Conservation (phyloP, 2,113 vertebrate species). For the Pygathrix nemaeus region DNA sequence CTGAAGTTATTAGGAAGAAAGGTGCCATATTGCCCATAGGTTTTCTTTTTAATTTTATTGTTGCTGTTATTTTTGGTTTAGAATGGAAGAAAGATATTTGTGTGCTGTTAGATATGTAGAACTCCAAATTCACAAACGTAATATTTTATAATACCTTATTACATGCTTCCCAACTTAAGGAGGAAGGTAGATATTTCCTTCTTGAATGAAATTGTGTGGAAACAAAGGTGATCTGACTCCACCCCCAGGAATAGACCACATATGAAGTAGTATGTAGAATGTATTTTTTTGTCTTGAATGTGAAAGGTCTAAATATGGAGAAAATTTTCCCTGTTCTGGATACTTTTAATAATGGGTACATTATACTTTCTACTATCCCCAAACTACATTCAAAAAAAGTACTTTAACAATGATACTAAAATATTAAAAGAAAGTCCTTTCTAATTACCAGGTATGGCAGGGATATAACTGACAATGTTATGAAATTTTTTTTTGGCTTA, state of each 20-base stretch:
- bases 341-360: slow-evolving; percentile 27
- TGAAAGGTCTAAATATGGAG: slow-evolving; percentile 20
- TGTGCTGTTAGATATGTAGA: background rate
- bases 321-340: background rate
- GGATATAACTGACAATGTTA: background rate
- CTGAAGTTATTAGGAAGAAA: slow-evolving; percentile 13
- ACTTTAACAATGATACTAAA: slow-evolving; percentile 12
- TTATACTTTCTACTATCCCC: background rate
- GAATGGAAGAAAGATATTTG: background rate
- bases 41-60: background rate
- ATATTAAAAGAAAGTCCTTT: slow-evolving; percentile 21
- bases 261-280: background rate
- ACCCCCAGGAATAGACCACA: background rate
- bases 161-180: background rate
- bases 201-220: background rate
- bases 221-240: background rate
- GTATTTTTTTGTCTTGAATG: background rate
- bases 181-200: slow-evolving; percentile 25
- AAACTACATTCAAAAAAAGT: background rate
- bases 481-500: background rate
- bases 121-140: background rate
- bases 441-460: background rate
- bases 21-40: background rate
- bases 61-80: slow-evolving; percentile 39
- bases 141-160: slow-evolving; percentile 28